Conservation (phyloP, 2,888 invertebrate genomes). For the Sceliomorpha sp. region DNA sequence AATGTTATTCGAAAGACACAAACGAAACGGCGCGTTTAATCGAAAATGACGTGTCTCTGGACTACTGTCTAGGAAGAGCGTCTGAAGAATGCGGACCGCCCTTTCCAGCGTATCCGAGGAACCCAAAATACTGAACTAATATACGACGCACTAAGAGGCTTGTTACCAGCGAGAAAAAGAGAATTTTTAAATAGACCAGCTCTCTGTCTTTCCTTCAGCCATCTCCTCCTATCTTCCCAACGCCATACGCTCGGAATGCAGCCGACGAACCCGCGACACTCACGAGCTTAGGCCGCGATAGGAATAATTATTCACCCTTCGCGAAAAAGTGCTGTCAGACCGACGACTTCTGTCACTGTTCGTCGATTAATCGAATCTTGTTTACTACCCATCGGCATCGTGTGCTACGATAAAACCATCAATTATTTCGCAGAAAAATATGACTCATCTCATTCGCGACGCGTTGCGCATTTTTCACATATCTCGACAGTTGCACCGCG, state of each 20-base stretch:
- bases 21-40: slow-evolving; percentile 40
- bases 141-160: slow-evolving; percentile 62
- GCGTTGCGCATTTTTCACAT: slow-evolving; percentile 9
- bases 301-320: slow-evolving; percentile 44
- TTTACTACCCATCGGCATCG: slow-evolving; percentile 24
- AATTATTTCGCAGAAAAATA: slow-evolving; percentile 29
- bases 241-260: slow-evolving; percentile 43
- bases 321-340: slow-evolving; percentile 42
- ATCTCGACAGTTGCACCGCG: slow-evolving; percentile 7
- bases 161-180: slow-evolving; percentile 59
- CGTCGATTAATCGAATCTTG: slow-evolving; percentile 45
- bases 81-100: slow-evolving; percentile 51
- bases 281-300: slow-evolving; percentile 26
- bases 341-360: slow-evolving; percentile 45
- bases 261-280: slow-evolving; percentile 35
- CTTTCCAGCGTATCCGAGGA: slow-evolving; percentile 49
- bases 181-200: slow-evolving; percentile 58
- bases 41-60: slow-evolving; percentile 37
- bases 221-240: no score
- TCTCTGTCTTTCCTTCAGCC: slow-evolving; percentile 26
- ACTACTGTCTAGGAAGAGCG: slow-evolving; percentile 42
- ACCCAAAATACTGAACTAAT: slow-evolving; percentile 65
- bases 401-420: slow-evolving; percentile 23
- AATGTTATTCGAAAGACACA: slow-evolving; percentile 40
- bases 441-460: background rate